Evolutionary conservation across 2,113 vertebrate genomes (phyloP).

Genomic region (Pachycephala philippinensis): DNA sequence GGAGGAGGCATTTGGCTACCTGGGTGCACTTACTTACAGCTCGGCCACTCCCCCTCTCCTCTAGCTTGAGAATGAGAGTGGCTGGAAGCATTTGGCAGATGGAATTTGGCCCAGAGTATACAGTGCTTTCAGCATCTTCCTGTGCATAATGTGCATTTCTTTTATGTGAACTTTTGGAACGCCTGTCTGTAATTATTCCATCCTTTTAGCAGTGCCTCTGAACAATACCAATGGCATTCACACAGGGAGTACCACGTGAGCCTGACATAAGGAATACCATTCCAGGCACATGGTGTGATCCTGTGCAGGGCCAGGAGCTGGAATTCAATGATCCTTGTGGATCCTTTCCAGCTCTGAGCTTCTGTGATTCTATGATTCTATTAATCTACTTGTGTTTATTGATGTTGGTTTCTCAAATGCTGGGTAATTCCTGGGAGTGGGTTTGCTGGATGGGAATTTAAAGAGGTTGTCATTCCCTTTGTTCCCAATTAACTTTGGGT

Average conservation of each 20-base stretch:
- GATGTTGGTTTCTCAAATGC: neutral
- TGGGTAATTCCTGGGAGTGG: neutral
- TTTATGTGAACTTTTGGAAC: neutral
- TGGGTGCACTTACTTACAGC: neutral
- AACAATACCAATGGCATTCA: neutral
- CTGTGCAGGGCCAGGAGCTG: neutral
- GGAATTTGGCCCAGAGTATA: neutral
- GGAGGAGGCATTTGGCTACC: constrained; percentile 3
- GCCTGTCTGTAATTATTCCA: neutral
- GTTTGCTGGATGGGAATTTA: neutral
- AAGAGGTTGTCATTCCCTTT: neutral
- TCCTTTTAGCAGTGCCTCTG: neutral
- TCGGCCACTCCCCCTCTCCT: neutral
- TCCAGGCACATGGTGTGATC: neutral
- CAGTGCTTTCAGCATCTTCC: neutral
- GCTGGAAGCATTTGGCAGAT: neutral
- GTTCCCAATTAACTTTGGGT: neutral
- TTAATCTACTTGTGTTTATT: neutral
- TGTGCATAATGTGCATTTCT: neutral
- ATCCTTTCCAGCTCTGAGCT: neutral
- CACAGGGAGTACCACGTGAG: neutral
- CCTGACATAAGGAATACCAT: neutral
- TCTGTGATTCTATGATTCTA: neutral
- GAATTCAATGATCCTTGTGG: neutral
- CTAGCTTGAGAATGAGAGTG: neutral